Evolutionary conservation across 1,140 invertebrate genomes (phyloP), one percentile per base, ranked within the genome.

Genomic region (Anoplolepis gracilipes): DNA sequence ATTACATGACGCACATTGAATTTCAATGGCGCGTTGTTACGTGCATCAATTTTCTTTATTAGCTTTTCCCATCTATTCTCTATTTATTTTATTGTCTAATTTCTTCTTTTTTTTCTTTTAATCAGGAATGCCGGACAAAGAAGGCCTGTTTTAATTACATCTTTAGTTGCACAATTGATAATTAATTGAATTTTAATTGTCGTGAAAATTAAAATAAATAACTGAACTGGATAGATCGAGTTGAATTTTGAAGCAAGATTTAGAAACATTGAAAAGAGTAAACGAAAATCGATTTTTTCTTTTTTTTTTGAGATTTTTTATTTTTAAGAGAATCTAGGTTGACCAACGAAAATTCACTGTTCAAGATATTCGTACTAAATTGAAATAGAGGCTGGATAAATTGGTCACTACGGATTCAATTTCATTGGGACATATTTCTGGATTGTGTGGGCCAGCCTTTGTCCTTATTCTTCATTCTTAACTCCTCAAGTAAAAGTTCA

Each of bases 401-500:
- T 84, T 86, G 86, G 33, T 72, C 69, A 57, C 87, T 84, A 78
- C 49, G 67, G 64, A 85, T 85, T 70, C 81, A 76, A 81, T 87
- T 73, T n/a, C 59, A 88, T 69, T 84, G 67, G 87, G 81, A 88
- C 81, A 85, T 84, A 55, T 87, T 76, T 87, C 69, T 57, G 49
- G 42, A 75, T 57, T 61, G 69, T 61, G 69, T 73, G 67, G 36
- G 39, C 42, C 36, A 75, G 39, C 53, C 59, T 69, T 55, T 10
- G 70, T 2, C 65, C 72, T 84, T 49, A 28, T 85, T 85, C 59
- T 22, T 65, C 49, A 61, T 77, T 84, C 67, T 70, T 77, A 67
- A 55, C 42, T 30, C 70, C 39, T 72, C 77, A 49, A 61, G 39
- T 25, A 53, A 55, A 49, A 49, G 59, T 61, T 49, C 59, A 28